Conservation (phyloP, 37 sponge, comb jelly and placozoan species). For the Hormiphora californensis region DNA sequence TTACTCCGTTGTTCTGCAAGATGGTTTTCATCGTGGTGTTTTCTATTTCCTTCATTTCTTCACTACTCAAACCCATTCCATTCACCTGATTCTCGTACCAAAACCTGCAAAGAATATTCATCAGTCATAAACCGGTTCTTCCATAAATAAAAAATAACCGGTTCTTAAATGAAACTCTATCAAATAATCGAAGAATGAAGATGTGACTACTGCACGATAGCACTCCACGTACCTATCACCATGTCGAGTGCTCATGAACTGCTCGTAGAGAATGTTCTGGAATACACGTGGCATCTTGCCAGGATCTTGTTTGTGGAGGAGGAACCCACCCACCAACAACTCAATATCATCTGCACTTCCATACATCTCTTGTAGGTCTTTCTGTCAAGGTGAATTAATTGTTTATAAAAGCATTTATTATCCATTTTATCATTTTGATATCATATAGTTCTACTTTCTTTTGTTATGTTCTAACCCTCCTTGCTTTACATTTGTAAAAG, state of each 20-base stretch:
- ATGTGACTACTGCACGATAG: not conserved
- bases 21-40: slow-evolving; percentile 62
- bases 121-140: not conserved
- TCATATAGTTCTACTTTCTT: too few relatives aligned
- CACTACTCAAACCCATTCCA: slow-evolving; percentile 59
- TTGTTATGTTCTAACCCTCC: too few relatives aligned
- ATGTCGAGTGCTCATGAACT: slow-evolving; percentile 84
- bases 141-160: not conserved
- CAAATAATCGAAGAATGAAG: too few relatives aligned
- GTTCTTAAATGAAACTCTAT: too few relatives aligned
- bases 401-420: too few relatives aligned
- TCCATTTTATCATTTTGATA: too few relatives aligned
- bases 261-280: slow-evolving; percentile 75
- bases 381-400: too few relatives aligned
- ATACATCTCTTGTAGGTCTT: too few relatives aligned
- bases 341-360: not conserved
- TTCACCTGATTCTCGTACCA: slow-evolving; percentile 83
- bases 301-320: not conserved
- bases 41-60: slow-evolving; percentile 65
- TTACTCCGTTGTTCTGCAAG: too few relatives aligned
- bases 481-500: too few relatives aligned
- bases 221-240: slow-evolving; percentile 58
- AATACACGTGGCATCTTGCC: slow-evolving; percentile 63
- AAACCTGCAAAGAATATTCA: slow-evolving; percentile 56
- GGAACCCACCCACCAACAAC: slow-evolving; percentile 24